A percentile compares a stretch with the other conserved stretches of the same genome.
Conservation (phyloP, 2,113 vertebrate species). For the Gnathonemus longibarbis region DNA sequence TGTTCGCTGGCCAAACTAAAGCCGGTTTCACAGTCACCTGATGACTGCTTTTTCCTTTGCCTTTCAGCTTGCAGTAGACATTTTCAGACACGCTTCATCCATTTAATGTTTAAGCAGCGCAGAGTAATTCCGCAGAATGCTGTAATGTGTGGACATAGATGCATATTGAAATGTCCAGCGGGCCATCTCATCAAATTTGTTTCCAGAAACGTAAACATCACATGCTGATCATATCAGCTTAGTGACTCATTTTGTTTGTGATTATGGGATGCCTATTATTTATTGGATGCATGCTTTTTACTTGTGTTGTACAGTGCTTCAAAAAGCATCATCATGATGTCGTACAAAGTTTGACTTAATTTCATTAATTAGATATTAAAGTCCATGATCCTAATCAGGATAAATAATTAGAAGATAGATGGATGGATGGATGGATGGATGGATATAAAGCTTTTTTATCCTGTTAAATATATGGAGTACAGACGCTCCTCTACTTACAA, state of each 20-base stretch:
- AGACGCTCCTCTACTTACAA: no score
- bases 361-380: not conserved
- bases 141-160: not conserved
- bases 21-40: not conserved
- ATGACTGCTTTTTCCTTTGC: not conserved
- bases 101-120: not conserved
- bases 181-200: not conserved
- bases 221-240: slow-evolving; percentile 7
- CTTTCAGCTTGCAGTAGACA: not conserved
- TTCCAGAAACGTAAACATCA: not conserved
- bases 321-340: not conserved
- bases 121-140: not conserved
- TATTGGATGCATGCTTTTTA: not conserved
- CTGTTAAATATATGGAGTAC: not conserved
- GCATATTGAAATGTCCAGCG: not conserved
- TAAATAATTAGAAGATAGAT: not conserved
- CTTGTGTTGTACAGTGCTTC: not conserved
- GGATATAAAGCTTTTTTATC: not conserved
- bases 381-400: not conserved
- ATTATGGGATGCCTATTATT: not conserved
- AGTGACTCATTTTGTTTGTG: not conserved
- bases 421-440: not conserved
- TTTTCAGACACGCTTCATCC: not conserved
- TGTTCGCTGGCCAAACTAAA: not conserved
- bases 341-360: not conserved